Conservation (phyloP, 2,888 invertebrate species). For the Tetragonula carbonaria region DNA sequence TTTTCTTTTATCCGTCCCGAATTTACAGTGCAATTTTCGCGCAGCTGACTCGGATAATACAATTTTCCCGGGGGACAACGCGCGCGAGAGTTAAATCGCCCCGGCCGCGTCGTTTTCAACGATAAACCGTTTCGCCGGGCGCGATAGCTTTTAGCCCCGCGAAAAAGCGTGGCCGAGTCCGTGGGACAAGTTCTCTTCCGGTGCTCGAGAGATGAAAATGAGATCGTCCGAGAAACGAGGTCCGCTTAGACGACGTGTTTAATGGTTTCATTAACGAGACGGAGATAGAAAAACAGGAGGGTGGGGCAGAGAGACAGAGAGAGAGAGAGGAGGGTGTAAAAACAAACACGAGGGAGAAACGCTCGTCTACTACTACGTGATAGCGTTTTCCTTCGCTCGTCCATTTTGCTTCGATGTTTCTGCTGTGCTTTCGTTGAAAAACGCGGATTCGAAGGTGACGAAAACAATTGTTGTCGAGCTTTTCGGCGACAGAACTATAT, state of each 20-base stretch:
- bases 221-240: conserved; percentile 73
- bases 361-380: conserved; percentile 19
- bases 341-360: conserved; percentile 17
- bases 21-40: conserved; percentile 44
- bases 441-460: background rate
- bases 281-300: conserved; percentile 35
- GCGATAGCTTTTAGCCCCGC: conserved; percentile 34
- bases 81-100: conserved; percentile 39
- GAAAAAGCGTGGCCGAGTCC: conserved; percentile 30
- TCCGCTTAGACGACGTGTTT: conserved; percentile 72
- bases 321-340: conserved; percentile 47
- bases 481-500: too few relatives aligned
- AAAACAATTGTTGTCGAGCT: background rate
- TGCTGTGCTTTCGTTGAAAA: background rate
- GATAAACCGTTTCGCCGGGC: conserved; percentile 48
- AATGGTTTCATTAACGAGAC: conserved; percentile 77
- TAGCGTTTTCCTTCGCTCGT: conserved; percentile 42
- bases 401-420: conserved; percentile 16
- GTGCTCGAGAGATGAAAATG: conserved; percentile 71
- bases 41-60: conserved; percentile 43
- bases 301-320: conserved; percentile 38
- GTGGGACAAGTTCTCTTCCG: conserved; percentile 39
- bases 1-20: conserved; percentile 31
- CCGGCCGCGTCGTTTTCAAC: conserved; percentile 34
- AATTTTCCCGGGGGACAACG: conserved; percentile 25